These are phyloP conservation scores for Sebastes oblongus DNA, from an alignment of 2,797 vertebrate genomes.

Conservation along the genomic window DNA sequence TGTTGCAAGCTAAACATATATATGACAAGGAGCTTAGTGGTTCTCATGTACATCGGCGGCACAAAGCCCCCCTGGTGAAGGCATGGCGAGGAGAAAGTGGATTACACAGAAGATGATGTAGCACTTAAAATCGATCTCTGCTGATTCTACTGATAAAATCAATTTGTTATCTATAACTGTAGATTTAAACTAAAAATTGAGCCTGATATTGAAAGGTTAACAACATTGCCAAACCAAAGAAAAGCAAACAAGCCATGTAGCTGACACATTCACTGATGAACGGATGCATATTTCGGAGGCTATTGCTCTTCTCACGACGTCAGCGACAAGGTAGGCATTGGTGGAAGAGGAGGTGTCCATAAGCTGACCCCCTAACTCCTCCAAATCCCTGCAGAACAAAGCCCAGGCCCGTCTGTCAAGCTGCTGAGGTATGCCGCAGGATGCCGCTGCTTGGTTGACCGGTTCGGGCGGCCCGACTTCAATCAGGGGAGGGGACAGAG, in stretches of 20 bases:
- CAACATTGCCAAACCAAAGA: not conserved
- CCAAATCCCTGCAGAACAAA: constrained; percentile 73
- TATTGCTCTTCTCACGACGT: constrained; percentile 37
- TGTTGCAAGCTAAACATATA: constrained; percentile 24
- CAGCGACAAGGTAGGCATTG: constrained; percentile 12
- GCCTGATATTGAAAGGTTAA: not conserved
- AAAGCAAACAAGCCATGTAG: not conserved
- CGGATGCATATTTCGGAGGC: not conserved
- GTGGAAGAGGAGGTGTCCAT: constrained; percentile 65
- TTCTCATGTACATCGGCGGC: constrained; percentile 28
- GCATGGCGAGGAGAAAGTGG: constrained; percentile 56
- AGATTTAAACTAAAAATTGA: not conserved
- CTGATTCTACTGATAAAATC: not conserved
- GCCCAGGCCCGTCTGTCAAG: constrained; percentile 70
- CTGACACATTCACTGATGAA: not conserved
- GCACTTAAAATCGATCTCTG: not conserved
- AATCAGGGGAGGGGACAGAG: constrained; percentile 60
- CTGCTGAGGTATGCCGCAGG: constrained; percentile 70
- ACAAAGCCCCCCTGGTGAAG: constrained; percentile 69
- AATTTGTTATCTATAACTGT: not conserved
- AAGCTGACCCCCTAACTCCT: constrained; percentile 62
- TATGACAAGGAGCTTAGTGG: constrained; percentile 26
- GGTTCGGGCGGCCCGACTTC: constrained; percentile 69
- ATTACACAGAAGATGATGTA: constrained; percentile 54
- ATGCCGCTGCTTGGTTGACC: constrained; percentile 67